phyloP scores from a whole-genome alignment of 2,113 vertebrate genomes.

The Ceyx margarethae region DNA sequence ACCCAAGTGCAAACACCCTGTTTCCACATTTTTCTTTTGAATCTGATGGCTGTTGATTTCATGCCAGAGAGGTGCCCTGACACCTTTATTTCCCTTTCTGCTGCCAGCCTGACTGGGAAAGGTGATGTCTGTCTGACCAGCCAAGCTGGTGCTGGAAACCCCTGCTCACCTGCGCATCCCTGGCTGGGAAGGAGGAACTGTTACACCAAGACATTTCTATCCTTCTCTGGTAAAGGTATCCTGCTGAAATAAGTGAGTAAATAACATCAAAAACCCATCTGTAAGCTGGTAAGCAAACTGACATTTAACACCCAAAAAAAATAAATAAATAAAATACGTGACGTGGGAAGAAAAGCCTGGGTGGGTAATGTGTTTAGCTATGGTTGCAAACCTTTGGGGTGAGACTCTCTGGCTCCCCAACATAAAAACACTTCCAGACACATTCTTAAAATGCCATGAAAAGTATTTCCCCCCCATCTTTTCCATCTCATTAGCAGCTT shows the following conservation, averaged over 20 bases:
- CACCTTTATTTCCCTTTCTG: background rate
- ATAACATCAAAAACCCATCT: background rate
- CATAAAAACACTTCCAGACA: background rate
- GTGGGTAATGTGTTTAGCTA: background rate
- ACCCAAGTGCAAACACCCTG: background rate
- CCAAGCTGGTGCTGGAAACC: fast-evolving
- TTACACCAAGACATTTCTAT: background rate
- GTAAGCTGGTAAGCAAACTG: background rate
- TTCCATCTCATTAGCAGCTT: fast-evolving
- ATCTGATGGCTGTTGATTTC: background rate
- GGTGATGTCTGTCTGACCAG: background rate
- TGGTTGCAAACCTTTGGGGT: fast-evolving
- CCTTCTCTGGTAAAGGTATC: background rate
- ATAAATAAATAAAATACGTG: background rate
- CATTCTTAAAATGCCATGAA: background rate
- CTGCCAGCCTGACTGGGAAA: background rate
- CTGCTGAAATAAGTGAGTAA: background rate
- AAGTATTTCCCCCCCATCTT: background rate
- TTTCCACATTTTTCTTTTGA: background rate
- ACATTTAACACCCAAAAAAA: background rate
- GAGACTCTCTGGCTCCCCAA: background rate
- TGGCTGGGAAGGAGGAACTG: background rate
- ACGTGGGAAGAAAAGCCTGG: background rate
- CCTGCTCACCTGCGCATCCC: fast-evolving
- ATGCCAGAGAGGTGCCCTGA: background rate